These are phyloP conservation scores for Lynx canadensis DNA, from an alignment of 2,113 vertebrate species.

Conservation along the genomic window DNA sequence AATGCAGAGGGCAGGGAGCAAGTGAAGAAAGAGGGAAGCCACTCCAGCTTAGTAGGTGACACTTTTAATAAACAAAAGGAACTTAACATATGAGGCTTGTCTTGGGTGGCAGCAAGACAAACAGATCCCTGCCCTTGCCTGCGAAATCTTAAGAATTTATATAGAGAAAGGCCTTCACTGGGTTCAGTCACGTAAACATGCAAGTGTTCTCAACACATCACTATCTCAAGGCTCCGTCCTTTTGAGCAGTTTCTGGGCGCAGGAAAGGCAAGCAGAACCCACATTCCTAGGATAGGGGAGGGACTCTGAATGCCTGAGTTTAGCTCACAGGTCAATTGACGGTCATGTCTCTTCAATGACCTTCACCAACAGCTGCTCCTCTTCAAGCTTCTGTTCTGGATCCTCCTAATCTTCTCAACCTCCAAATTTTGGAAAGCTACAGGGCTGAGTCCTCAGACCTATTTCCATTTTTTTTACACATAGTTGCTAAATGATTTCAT, in stretches of 20 bases:
- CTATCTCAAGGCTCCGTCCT: background rate
- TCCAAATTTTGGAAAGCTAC: background rate
- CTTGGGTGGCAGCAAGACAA: background rate
- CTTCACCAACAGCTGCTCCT: background rate
- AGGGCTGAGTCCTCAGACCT: background rate
- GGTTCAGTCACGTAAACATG: background rate
- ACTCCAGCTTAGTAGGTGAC: background rate
- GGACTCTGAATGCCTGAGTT: background rate
- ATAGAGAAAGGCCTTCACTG: background rate
- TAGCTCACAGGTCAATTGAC: background rate
- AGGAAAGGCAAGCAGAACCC: background rate
- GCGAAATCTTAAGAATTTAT: background rate
- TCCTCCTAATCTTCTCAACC: background rate
- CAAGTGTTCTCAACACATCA: background rate
- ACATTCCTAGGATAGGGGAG: background rate
- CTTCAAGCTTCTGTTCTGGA: background rate
- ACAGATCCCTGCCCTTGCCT: background rate
- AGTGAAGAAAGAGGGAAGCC: background rate
- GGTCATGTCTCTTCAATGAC: background rate
- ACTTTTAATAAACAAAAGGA: background rate
- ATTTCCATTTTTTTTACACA: slow-evolving; percentile 7
- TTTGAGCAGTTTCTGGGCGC: background rate
- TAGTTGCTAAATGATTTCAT: slow-evolving; percentile 17
- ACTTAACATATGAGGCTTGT: background rate
- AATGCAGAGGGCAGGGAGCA: background rate